A percentile compares a stretch with the other conserved stretches of the same genome.
These are phyloP conservation scores for Achlya flavicornis DNA, from an alignment of 2,888 invertebrate genomes.

Conservation along the genomic window DNA sequence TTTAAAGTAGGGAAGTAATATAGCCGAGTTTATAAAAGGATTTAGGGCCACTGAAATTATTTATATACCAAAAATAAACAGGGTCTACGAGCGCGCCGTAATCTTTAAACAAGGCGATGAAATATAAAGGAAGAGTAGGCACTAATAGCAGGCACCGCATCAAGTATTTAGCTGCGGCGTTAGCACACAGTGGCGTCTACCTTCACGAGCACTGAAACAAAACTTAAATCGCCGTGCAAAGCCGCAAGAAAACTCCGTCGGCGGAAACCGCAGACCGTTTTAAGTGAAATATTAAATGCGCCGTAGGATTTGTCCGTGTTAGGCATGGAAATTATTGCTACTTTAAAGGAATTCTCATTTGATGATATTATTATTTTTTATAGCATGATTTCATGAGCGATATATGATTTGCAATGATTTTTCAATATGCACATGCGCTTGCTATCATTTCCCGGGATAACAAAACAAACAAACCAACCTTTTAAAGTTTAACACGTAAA, in stretches of 20 bases:
- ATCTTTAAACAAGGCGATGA: constrained; percentile 23
- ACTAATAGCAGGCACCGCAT: constrained; percentile 55
- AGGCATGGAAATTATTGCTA: too few species aligned
- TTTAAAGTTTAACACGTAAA: too few species aligned
- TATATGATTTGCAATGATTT: too few species aligned
- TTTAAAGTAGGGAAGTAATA: constrained; percentile 13
- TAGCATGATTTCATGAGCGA: too few species aligned
- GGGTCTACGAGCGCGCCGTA: constrained; percentile 22
- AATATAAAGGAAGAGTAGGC: constrained; percentile 32
- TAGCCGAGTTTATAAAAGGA: background rate
- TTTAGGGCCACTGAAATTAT: background rate
- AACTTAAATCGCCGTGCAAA: constrained; percentile 67
- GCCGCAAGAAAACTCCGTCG: constrained; percentile 67
- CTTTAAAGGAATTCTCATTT: too few species aligned
- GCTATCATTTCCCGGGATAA: too few species aligned
- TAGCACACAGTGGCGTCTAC: constrained; percentile 46
- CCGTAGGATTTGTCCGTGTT: constrained; percentile 69
- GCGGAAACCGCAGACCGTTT: constrained; percentile 74
- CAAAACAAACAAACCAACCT: too few species aligned
- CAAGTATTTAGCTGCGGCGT: constrained; percentile 59
- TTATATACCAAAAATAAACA: constrained; percentile 5
- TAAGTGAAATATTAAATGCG: constrained; percentile 79
- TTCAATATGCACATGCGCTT: too few species aligned
- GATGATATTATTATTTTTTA: too few species aligned
- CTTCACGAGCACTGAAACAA: constrained; percentile 63